Evolutionary conservation across 2,113 vertebrate species (phyloP).

Genomic region (Hypanus sabinus): DNA sequence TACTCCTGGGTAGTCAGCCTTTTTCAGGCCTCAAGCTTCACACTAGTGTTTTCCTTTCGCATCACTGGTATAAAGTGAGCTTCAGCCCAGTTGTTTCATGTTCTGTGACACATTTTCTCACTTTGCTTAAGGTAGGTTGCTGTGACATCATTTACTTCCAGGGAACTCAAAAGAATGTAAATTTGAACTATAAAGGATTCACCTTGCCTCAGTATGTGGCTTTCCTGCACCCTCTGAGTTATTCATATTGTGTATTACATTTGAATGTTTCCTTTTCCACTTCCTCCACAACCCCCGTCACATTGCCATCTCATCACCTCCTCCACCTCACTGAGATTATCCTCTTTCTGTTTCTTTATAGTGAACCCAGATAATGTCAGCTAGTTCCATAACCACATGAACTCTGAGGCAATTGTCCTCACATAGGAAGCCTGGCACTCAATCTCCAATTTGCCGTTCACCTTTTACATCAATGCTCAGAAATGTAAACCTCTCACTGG

Average conservation of each 20-base stretch:
- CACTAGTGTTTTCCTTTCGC: neutral
- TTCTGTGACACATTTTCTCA: neutral
- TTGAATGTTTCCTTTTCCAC: neutral
- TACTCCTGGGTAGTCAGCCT: neutral
- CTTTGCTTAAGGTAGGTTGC: neutral
- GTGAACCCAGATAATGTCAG: neutral
- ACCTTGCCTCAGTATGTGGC: neutral
- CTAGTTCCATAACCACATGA: neutral
- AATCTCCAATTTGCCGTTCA: too few species aligned
- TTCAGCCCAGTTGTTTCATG: neutral
- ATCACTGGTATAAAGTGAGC: neutral
- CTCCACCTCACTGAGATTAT: neutral
- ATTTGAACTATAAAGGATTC: too few species aligned
- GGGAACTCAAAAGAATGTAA: neutral
- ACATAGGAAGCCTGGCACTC: neutral
- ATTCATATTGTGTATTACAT: neutral
- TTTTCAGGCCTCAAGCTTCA: neutral
- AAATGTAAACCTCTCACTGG: too few species aligned
- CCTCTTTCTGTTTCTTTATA: neutral
- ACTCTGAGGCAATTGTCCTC: neutral
- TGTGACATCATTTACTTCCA: neutral
- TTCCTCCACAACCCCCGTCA: too few species aligned
- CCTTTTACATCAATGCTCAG: too few species aligned
- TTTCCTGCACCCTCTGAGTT: neutral
- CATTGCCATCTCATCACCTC: neutral